phyloP scores from a whole-genome alignment of 1,140 invertebrate species.

The Aradophagus sp. region DNA sequence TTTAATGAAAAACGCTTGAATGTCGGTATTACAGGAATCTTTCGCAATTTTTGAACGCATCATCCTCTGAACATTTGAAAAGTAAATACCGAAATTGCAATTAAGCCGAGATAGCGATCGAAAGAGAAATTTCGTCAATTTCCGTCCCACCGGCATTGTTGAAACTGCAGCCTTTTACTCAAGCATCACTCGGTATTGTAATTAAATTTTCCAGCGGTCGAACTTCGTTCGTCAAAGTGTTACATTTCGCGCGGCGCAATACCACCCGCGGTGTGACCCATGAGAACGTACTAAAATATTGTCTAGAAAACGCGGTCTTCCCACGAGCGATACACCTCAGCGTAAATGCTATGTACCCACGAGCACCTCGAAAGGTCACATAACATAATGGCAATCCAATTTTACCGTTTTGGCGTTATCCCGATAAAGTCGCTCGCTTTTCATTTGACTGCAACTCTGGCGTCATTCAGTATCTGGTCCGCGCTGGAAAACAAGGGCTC shows the following conservation, averaged over 20 bases:
- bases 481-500: too few species aligned
- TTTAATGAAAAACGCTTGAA: too few species aligned
- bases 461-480: not conserved
- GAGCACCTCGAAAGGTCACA: conserved; percentile 53
- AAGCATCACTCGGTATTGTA: conserved; percentile 21
- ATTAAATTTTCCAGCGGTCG: conserved; percentile 14
- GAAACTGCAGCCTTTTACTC: conserved; percentile 26
- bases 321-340: conserved; percentile 43
- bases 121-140: too few species aligned
- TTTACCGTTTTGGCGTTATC: conserved; percentile 11
- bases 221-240: conserved; percentile 22
- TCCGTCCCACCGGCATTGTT: too few species aligned
- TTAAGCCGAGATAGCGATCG: too few species aligned
- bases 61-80: too few species aligned
- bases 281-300: conserved; percentile 51
- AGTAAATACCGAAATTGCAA: too few species aligned
- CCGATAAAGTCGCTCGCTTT: too few species aligned
- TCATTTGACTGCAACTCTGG: too few species aligned
- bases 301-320: conserved; percentile 49
- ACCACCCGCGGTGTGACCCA: conserved; percentile 28
- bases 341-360: conserved; percentile 57
- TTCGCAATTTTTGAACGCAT: too few species aligned
- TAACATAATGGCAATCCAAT: conserved; percentile 47
- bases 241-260: conserved; percentile 43
- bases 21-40: too few species aligned